Base-by-base conservation (phyloP, 2,113 vertebrate genomes). In the Vanacampus margaritifer region DNA sequence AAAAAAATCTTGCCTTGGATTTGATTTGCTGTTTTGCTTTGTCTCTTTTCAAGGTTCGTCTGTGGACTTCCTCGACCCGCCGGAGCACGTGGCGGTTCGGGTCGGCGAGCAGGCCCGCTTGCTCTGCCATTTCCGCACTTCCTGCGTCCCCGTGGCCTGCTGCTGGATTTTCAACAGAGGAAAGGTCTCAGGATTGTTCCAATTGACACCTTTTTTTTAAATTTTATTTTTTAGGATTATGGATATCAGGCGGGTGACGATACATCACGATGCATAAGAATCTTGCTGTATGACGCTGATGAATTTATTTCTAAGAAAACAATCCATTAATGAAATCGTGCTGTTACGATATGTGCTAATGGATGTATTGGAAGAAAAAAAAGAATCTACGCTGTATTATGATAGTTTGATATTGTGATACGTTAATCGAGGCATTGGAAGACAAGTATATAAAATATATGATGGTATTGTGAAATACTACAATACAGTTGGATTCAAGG, bases 101-200 rank as follows among this genome's bases (percentile, higher is more conserved):
- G 83, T 84, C 3, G 90, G 92, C 35, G 68, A 88, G 58, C 68
- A 74, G 6, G 91, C 81, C 58, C 69, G 32, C 26, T 84, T 94
- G 1, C 32, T 26, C 26, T 92, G 91, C 60, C 64, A 63, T 43
- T 92, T 93, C 82, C 80, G 43, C 62, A 87, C 87, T 70, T 76
- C 82, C 51, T 88, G 36, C 0, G 43, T 79, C 2, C 92, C 91
- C 13, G 89, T 93, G 65, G 91, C 89, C 28, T 92, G 87, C 75
- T 92, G 91, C 79, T 94, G 93, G 93, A 87, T 93, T 70, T 88
- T 85, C 74, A 91, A 93, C 80, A 88, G 71, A 69, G 80, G 86
- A 28, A 87, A 90, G 90, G 93, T 93, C 43, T 56, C 37, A 16
- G 13, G 1, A 43, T 41, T 5, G 17, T 13, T 43, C 41, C 36